Evolutionary conservation across 1,140 invertebrate species (phyloP).

Genomic region (Archivesica marissinica): DNA sequence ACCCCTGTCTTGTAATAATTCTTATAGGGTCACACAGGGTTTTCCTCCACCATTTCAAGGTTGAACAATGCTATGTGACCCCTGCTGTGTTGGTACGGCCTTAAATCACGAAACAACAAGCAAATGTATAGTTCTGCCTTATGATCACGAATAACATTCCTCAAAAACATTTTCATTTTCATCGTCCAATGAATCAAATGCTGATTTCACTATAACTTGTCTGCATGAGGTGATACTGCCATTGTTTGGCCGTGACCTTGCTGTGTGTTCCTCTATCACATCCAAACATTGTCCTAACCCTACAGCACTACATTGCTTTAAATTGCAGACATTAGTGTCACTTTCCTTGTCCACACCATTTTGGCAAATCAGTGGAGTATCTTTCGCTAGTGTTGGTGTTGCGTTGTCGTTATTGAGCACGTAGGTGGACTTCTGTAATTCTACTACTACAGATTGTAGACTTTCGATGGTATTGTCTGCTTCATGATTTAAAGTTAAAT

Average conservation of each 20-base stretch:
- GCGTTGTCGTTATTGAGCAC: not conserved
- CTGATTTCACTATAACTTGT: slow-evolving; percentile 24
- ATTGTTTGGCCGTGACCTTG: not conserved
- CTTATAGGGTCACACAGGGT: too few species aligned
- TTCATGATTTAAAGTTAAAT: not conserved
- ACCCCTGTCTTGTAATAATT: too few species aligned
- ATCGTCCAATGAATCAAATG: not conserved
- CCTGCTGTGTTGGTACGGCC: too few species aligned
- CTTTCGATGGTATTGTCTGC: not conserved
- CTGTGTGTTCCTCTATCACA: not conserved
- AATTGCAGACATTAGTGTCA: not conserved
- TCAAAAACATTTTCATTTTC: too few species aligned
- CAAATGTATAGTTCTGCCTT: too few species aligned
- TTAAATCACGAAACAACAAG: too few species aligned
- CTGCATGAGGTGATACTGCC: not conserved
- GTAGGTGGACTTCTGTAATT: not conserved
- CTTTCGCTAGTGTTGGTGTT: not conserved
- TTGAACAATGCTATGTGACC: too few species aligned
- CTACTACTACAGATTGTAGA: not conserved
- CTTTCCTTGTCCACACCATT: not conserved
- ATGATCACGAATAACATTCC: too few species aligned
- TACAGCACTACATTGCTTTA: not conserved
- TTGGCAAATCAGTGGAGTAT: too few species aligned
- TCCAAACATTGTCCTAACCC: not conserved
- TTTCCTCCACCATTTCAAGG: too few species aligned